Conservation (phyloP, 1,140 invertebrate species). For the Bombus pyrosoma region DNA sequence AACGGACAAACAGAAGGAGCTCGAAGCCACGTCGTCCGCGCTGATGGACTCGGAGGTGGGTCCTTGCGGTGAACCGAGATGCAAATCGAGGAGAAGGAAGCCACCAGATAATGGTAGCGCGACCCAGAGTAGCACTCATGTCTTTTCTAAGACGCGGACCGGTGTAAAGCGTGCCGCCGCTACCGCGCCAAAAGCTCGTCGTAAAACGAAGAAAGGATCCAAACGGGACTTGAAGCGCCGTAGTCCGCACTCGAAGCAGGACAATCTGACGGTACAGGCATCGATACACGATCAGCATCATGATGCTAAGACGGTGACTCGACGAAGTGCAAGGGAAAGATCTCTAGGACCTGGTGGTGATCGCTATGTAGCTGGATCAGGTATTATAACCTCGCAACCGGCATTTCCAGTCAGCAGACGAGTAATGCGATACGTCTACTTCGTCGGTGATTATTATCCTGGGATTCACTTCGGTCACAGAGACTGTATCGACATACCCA, state of each 20-base stretch:
- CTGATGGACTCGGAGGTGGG: slow-evolving; percentile 50
- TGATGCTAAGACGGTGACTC: background rate
- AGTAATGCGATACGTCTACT: slow-evolving; percentile 69
- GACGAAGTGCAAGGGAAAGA: background rate
- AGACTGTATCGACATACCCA: slow-evolving; percentile 72
- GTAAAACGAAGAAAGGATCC: background rate
- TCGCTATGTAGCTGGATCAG: background rate
- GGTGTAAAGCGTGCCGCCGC: background rate
- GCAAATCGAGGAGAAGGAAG: slow-evolving; percentile 70
- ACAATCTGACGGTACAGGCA: background rate
- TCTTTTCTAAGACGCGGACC: background rate
- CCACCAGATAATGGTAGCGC: background rate
- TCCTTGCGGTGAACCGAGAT: slow-evolving; percentile 72
- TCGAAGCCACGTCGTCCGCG: background rate
- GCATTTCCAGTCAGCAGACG: slow-evolving; percentile 66
- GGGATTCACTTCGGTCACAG: slow-evolving; percentile 74
- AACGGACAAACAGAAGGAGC: slow-evolving; percentile 50
- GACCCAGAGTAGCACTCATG: background rate
- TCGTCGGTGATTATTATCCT: slow-evolving; percentile 66
- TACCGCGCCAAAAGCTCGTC: background rate
- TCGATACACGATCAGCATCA: background rate
- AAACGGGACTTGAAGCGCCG: background rate
- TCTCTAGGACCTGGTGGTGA: slow-evolving; percentile 31
- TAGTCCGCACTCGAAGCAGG: background rate
- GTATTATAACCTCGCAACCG: no score